Percentiles rank a stretch among this genome's conserved stretches.
Evolutionary conservation across 1,140 invertebrate genomes (phyloP).

Genomic region (Danaus melanippus): DNA sequence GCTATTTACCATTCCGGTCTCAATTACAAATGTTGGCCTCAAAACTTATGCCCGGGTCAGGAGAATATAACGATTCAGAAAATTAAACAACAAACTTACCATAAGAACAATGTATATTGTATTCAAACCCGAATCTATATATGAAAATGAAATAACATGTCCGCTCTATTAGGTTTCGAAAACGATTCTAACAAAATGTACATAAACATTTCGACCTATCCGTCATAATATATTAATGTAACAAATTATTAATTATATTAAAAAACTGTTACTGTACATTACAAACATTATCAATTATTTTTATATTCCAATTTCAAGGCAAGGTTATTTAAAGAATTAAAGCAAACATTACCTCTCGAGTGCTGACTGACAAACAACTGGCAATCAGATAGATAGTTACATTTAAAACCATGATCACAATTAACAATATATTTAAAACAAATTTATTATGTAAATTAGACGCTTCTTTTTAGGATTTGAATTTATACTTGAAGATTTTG

Average conservation of each 20-base stretch:
- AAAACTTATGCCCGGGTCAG: constrained; percentile 7
- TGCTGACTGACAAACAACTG: constrained; percentile 23
- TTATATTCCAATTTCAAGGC: constrained; percentile 28
- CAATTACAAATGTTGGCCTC: constrained; percentile 22
- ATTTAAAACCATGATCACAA: no score
- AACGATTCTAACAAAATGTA: no score
- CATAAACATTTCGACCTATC: background rate
- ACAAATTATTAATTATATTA: background rate
- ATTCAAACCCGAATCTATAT: constrained; percentile 8
- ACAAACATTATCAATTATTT: constrained; percentile 7
- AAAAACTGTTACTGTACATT: background rate
- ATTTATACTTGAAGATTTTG: background rate
- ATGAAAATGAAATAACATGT: no score
- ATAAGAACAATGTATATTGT: constrained; percentile 14
- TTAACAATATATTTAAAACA: no score
- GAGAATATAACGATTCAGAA: constrained; percentile 6
- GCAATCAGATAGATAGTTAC: constrained; percentile 6
- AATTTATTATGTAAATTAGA: no score
- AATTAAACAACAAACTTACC: constrained; percentile 2
- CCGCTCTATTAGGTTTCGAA: no score
- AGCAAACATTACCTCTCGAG: constrained; percentile 22
- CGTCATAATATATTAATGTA: constrained; percentile 1
- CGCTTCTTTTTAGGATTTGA: no score
- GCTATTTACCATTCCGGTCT: constrained; percentile 30
- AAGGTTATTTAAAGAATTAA: constrained; percentile 28